Evolutionary conservation across 2,888 invertebrate species (phyloP).

Genomic region (Fragum fragum): DNA sequence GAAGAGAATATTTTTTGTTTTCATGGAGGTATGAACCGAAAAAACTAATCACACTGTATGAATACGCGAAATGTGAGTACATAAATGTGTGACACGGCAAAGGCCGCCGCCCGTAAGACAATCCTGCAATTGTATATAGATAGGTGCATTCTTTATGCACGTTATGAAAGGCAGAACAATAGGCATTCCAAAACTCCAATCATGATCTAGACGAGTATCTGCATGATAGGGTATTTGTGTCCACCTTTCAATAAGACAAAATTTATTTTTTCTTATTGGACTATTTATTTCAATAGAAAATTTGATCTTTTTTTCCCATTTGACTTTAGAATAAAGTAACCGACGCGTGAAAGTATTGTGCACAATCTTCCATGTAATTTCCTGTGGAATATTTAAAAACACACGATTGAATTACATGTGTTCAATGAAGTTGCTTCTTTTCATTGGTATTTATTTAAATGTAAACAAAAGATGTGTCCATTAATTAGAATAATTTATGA

Average conservation of each 20-base stretch:
- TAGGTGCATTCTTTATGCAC: conserved; percentile 23
- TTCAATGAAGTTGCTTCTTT: background rate
- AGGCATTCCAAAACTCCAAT: conserved; percentile 5
- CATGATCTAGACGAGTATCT: background rate
- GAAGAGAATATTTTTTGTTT: no score
- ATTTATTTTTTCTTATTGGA: conserved; percentile 3
- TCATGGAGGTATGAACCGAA: no score
- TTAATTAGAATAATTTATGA: conserved; percentile 16
- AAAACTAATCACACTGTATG: no score
- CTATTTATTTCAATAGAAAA: background rate
- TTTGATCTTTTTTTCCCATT: background rate
- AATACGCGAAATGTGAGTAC: no score
- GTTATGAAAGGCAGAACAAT: background rate
- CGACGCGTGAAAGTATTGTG: background rate
- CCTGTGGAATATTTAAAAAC: conserved; percentile 10
- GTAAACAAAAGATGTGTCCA: background rate
- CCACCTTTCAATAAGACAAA: background rate
- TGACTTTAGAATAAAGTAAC: background rate
- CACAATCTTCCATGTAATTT: conserved; percentile 13
- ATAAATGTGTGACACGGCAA: no score
- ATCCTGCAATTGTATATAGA: conserved; percentile 7
- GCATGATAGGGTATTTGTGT: conserved; percentile 19
- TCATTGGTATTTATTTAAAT: background rate
- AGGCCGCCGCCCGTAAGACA: background rate
- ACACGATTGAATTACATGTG: conserved; percentile 5